Percentiles rank a stretch among this genome's conserved stretches.
Conservation (phyloP, 2,113 vertebrate species). For the Megalops atlanticus region DNA sequence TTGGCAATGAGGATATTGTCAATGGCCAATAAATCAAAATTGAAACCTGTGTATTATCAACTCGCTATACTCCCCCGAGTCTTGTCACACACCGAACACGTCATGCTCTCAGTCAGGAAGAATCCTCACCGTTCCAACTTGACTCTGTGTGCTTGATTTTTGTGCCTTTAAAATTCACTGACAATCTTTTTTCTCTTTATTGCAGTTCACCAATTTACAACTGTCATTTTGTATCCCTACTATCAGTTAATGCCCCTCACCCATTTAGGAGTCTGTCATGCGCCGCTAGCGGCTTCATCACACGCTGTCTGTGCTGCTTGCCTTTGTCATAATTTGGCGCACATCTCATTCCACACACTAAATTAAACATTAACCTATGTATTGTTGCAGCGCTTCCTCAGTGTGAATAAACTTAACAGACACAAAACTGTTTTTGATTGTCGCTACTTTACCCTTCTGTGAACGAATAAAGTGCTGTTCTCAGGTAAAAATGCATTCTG, state of each 20-base stretch:
- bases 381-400: background rate
- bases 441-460: background rate
- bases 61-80: background rate
- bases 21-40: background rate
- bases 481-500: background rate
- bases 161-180: background rate
- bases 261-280: background rate
- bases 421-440: background rate
- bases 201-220: background rate
- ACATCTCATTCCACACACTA: background rate
- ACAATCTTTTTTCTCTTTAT: background rate
- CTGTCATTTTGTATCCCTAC: no score
- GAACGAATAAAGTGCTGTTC: background rate
- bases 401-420: background rate
- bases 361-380: background rate
- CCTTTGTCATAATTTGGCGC: background rate
- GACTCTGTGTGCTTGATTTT: background rate
- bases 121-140: background rate
- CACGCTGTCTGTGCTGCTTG: background rate
- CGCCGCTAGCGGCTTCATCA: background rate
- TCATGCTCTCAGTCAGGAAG: background rate
- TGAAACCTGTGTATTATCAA: background rate
- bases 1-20: background rate
- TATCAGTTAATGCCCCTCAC: background rate
- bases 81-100: background rate